These are phyloP conservation scores for Opisthograptis luteolata DNA, from an alignment of 2,888 invertebrate genomes.

Conservation along the genomic window DNA sequence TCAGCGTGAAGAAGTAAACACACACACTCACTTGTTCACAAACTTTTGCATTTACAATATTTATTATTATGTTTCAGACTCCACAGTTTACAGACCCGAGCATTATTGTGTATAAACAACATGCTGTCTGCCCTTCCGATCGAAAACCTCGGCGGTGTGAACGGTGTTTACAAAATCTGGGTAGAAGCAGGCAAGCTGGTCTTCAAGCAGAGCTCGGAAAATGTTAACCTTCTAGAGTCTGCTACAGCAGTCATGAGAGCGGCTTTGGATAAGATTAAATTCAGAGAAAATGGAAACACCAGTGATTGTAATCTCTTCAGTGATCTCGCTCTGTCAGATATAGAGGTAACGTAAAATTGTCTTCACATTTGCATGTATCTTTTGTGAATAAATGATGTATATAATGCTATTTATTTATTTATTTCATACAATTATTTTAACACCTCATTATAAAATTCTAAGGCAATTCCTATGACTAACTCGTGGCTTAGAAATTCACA, in stretches of 20 bases:
- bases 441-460: background rate
- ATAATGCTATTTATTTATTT: background rate
- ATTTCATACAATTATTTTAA: constrained; percentile 5
- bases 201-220: constrained; percentile 80
- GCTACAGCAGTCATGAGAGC: constrained; percentile 90
- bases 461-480: background rate
- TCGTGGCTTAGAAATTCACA: no score
- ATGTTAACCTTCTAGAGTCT: constrained; percentile 86
- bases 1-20: no score
- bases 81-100: constrained; percentile 84
- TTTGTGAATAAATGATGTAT: constrained; percentile 6
- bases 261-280: constrained; percentile 87
- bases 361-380: constrained; percentile 1
- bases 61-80: constrained; percentile 76
- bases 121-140: constrained; percentile 85
- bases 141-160: constrained; percentile 87
- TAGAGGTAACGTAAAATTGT: constrained; percentile 70
- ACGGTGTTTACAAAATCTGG: constrained; percentile 86
- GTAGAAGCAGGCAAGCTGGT: constrained; percentile 86
- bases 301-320: constrained; percentile 74
- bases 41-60: no score
- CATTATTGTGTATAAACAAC: constrained; percentile 88
- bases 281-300: constrained; percentile 59
- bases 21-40: no score
- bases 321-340: constrained; percentile 82